These are phyloP conservation scores for Nomada flava DNA, from an alignment of 2,888 invertebrate species.

Conservation along the genomic window DNA sequence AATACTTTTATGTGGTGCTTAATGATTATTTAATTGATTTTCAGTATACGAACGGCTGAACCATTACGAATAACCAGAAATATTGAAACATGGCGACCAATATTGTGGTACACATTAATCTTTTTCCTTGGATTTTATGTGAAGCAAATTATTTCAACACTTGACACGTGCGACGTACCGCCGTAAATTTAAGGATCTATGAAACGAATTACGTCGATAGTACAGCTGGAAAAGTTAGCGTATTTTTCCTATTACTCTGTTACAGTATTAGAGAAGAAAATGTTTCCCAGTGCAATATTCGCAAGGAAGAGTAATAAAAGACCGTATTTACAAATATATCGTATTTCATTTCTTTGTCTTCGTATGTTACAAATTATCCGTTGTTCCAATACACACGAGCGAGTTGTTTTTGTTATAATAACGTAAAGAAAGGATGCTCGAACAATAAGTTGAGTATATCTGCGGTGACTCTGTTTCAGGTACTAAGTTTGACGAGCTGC, in stretches of 20 bases:
- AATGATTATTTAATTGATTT: slow-evolving; percentile 11
- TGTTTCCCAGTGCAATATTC: slow-evolving; percentile 12
- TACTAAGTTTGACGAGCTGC: slow-evolving; percentile 73
- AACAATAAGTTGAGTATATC: slow-evolving; percentile 80
- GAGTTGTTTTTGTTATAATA: slow-evolving; percentile 81
- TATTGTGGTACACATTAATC: slow-evolving; percentile 74
- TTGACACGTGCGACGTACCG: not conserved
- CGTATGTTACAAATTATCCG: slow-evolving; percentile 55
- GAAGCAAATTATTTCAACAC: slow-evolving; percentile 72
- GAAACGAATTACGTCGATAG: not conserved
- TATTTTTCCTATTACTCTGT: slow-evolving; percentile 10
- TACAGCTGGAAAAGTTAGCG: not conserved
- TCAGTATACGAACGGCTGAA: slow-evolving; percentile 43
- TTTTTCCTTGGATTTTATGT: slow-evolving; percentile 78
- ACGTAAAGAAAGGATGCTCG: slow-evolving; percentile 81
- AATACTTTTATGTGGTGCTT: not conserved
- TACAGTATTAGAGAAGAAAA: slow-evolving; percentile 42
- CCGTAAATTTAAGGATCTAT: not conserved
- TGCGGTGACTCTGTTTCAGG: slow-evolving; percentile 74
- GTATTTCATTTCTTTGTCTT: slow-evolving; percentile 37
- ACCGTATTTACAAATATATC: slow-evolving; percentile 54
- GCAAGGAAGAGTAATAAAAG: slow-evolving; percentile 40
- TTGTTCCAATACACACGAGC: slow-evolving; percentile 81
- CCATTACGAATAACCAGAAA: slow-evolving; percentile 47
- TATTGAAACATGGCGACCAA: slow-evolving; percentile 67